Base-by-base conservation (phyloP, 2,797 vertebrate species). In the Benthosema pterotum region DNA sequence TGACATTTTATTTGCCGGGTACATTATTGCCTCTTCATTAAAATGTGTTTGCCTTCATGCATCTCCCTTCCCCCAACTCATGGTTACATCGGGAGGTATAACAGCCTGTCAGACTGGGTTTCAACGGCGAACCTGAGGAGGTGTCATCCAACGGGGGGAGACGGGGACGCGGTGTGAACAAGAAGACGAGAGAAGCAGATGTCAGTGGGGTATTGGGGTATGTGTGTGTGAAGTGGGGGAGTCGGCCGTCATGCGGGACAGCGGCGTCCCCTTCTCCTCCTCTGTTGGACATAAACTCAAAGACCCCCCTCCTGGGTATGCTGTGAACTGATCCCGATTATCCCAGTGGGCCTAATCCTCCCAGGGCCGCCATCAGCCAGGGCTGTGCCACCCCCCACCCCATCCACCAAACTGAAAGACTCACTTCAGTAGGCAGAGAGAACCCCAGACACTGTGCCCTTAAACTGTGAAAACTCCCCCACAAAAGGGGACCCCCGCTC, bases 391-490 rank as follows among this genome's bases (percentile, higher is more conserved):
- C 71, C 63, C 63, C 17, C 47, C 59, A 22, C 22, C 28, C 12
- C 14, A 22, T 25, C 47, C 51, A 56, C 60, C 63, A 60, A 49
- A 65, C 73, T 86, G 80, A 86, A 86, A 86, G 90, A 92, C 87
- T 88, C 92, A 93, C 87, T 92, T 84, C 89, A 93, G 88, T 91
- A 87, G 90, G 69, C 90, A 92, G 85, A 79, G 89, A n/a, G 88
- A 88, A 88, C 87, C 80, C 83, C 65, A 82, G 79, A 88, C 88
- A 87, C 89, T 90, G 88, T 88, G 88, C 81, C 85, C 88, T 86
- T 93, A 91, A 93, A 93, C 91, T 93, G 91, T 92, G 92, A 93
- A 92, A 93, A 92, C 89, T 88, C 82, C 73, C 69, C 78, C 75
- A 93, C 92, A 93, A 94, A 83, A 76, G 75, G 87, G 85, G 78